phyloP scores from a whole-genome alignment of 2,797 vertebrate species.

The Silurus aristotelis region DNA sequence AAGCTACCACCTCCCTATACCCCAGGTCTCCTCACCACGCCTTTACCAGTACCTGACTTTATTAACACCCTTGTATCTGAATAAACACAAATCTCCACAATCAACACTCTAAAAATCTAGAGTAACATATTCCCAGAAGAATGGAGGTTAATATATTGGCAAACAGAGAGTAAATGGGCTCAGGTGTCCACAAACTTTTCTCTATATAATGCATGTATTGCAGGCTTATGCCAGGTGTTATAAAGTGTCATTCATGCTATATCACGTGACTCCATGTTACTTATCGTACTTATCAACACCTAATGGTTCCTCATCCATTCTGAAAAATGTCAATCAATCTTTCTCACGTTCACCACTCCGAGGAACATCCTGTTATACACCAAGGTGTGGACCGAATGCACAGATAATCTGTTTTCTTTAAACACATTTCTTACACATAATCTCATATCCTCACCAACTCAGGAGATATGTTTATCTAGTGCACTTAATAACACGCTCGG shows the following conservation, averaged over 20 bases:
- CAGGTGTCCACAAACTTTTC: no score
- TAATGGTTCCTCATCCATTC: background rate
- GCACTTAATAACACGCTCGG: background rate
- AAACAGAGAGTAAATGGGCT: no score
- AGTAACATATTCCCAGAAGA: no score
- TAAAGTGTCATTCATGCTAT: background rate
- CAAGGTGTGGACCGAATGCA: background rate
- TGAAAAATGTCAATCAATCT: no score
- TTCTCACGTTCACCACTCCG: no score
- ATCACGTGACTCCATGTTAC: background rate
- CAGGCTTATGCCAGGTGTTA: background rate
- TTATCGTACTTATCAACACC: background rate
- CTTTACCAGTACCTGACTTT: no score
- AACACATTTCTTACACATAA: background rate
- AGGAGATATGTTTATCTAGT: background rate
- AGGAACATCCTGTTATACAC: background rate
- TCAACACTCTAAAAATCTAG: no score
- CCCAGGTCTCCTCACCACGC: no score
- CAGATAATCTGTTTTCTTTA: background rate
- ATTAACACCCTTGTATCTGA: no score
- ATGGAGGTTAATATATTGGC: no score
- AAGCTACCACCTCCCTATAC: no score
- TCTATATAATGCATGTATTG: background rate
- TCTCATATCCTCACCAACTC: background rate
- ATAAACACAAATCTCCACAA: no score